Conservation (phyloP, 2,797 vertebrate species). For the Pseudotriccus pelzelni region DNA sequence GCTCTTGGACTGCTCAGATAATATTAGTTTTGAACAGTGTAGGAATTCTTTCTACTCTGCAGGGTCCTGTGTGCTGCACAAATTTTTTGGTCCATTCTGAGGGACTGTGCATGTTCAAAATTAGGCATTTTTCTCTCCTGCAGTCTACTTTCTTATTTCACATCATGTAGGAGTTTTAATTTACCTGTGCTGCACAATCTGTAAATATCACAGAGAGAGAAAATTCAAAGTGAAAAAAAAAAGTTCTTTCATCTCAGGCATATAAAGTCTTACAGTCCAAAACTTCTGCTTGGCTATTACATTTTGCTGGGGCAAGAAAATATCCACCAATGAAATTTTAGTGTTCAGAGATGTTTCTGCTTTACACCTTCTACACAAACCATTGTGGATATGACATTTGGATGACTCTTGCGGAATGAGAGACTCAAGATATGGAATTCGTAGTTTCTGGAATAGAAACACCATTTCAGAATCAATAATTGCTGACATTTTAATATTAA, state of each 20-base stretch:
- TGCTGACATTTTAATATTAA: neutral
- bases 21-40: neutral
- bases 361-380: neutral
- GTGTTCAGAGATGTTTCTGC: neutral
- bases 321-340: neutral
- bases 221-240: neutral
- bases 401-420: neutral
- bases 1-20: neutral
- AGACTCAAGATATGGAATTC: neutral
- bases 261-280: neutral
- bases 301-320: neutral
- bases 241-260: neutral
- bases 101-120: neutral
- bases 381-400: neutral
- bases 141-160: neutral
- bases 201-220: neutral
- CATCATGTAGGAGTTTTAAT: neutral
- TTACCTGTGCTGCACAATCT: neutral
- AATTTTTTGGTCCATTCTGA: neutral
- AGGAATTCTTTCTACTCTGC: neutral
- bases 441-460: neutral
- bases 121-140: neutral
- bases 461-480: conserved; percentile 10
- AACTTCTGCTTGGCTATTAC: neutral
- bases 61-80: neutral